Evolutionary conservation across 2,888 invertebrate species (phyloP), one percentile per base, ranked within the genome.

Genomic region (Gastracanthus pulcherrimus): DNA sequence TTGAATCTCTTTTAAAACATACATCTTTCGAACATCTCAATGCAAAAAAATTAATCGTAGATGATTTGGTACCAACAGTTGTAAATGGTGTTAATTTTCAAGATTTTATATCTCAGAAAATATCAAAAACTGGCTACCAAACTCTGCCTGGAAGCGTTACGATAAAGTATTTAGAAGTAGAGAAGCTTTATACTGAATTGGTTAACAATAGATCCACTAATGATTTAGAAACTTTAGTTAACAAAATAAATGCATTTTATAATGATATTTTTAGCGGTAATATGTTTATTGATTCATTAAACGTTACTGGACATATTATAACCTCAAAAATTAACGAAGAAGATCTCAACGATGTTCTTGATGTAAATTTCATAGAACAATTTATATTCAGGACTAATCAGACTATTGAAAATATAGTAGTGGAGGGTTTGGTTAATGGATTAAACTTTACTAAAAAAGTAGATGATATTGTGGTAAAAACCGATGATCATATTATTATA

Each of bases 21-120:
- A 89, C 93, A 0, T 88, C 87, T 64, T 92, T 94, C 41, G 90
- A 92, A 58, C 90, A 92, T 80, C 85, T 94, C 2, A 85, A 88
- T 16, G 80, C 93, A 0, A 85, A 84, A 6, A 93, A 92, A 0
- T 82, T 89, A 13, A 92, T 91, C 75, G 92, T 92, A 82, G 91
- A 91, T 0, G 66, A 86, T 11, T 74, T 89, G 1, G 29, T 60
- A 0, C 72, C 88, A 1, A 31, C 75, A 4, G 51, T 4, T 0
- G 26, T 90, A 0, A 89, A 90, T 45, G 78, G 72, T 5, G 34
- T 85, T 0, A 83, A 85, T 64, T 84, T 85, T 5, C 6, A 38
- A 0, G 82, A 87, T 29, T 84, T 88, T 16, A 58, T 51, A 11
- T 78, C 76, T 9, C 58, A 51, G 6, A 66, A 66, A 41, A 80